Base-by-base conservation (phyloP, 53 echinoderm and acorn worm genomes). In the Patiria pectinifera region DNA sequence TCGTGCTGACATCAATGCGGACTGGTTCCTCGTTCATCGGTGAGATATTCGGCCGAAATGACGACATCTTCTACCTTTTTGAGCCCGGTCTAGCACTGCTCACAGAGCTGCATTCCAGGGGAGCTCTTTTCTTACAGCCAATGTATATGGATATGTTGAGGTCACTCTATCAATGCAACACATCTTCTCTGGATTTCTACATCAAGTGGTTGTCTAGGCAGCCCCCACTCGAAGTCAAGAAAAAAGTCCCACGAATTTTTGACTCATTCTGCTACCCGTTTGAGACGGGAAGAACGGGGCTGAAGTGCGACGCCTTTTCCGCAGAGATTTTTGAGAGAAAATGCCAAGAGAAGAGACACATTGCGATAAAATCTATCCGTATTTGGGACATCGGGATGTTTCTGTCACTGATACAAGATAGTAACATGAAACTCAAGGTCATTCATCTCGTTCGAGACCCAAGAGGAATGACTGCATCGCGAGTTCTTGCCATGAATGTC, bases 1-100 rank as follows among this genome's bases (percentile, higher is more conserved):
- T 95, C 7, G 81, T 97, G 7, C 87, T 97, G 61, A 96, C 97
- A 9, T 95, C 97, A 14, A 97, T 97, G 97, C 82, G 97, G 61
- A 97, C 96, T 2, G 97, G 97, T 44, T 97, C 97, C 11, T 97
- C 97, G 5, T 97, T 96, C 69, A 82, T 97, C 22, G 97, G 97
- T 4, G 94, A 96, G 85, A 71, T 97, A 45, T 94, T 96, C 49
- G 94, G 93, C 59, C 93, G 93, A 94, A 86, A 94, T n/a, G 79
- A n/a, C 2, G 97, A 96, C 81, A 92, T 97, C 91, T 97, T 97
- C 87, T 97, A 97, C 86, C 92, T 97, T 23, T 97, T 96, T 49
- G 97, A 97, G 84, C 97, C 97, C 81, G 97, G 97, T 7, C 91
- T 92, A 43, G 85, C 76, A 7, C 66, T 96, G 5, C 87, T 72